Evolutionary conservation across 2,113 vertebrate species (phyloP), one percentile per base, ranked within the genome.

Genomic region (Gallinago jamesoni): DNA sequence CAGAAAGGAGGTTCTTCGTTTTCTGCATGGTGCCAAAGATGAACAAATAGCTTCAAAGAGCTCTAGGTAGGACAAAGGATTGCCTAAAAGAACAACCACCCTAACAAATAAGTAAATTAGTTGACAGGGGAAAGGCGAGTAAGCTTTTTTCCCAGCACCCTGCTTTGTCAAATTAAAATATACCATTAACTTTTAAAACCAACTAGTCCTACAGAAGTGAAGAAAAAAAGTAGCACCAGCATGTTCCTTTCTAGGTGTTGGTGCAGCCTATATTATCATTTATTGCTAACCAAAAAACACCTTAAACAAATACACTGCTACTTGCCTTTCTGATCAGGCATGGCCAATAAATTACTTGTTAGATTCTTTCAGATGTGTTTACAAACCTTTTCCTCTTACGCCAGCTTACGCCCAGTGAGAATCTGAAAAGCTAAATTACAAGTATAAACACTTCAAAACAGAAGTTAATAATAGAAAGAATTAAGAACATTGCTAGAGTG

Each of bases 391-490:
- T 91, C 66, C 45, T 81, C 80, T 92, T 69, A 63, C 11, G 1
- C 45, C 77, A 85, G 53, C 45, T 92, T 81, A 81, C 9, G 20
- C 57, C 66, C 70, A 89, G 45, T 28, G 70, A 66, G 81, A 92
- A 91, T 59, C 2, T 64, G 31, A 85, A 93, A 83, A 87, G 28
- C 47, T 73, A 89, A 69, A 83, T 79, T 95, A 80, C 63, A 79
- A 84, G 37, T 39, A 83, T 76, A 91, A 94, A 93, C 67, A 87
- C 77, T 93, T 89, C 89, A 73, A 93, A 95, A 76, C 70, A 87
- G 53, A 95, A 85, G 57, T 95, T 85, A 94, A 94, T 87, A 93
- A 76, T n/a, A 89, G 86, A 89, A 95, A 87, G 87, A 94, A 87
- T 87, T 82, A 94, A 83, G 89, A 87, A 77, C 56, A 68, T 41